Conservation (phyloP, 2,113 vertebrate species). For the Gadus macrocephalus region DNA sequence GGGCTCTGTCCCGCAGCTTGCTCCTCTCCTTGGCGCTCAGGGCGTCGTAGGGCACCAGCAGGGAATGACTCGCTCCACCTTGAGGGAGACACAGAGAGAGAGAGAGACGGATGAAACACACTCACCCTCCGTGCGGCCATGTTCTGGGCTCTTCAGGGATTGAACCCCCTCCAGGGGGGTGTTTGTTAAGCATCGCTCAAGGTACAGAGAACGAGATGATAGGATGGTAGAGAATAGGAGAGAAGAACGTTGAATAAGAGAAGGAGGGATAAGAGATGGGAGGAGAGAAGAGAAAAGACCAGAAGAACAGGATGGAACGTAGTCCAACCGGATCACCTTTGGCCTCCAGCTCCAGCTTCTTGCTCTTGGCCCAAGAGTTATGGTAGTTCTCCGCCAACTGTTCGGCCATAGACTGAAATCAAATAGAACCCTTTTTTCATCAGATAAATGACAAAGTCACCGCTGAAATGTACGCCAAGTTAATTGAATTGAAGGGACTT, state of each 20-base stretch:
- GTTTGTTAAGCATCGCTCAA: too few relatives aligned
- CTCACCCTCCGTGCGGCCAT: too few relatives aligned
- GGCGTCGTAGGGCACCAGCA: slow-evolving; percentile 85
- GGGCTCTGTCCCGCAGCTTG: slow-evolving; percentile 86
- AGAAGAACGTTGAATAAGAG: not conserved
- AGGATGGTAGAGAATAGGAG: too few relatives aligned
- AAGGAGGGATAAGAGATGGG: not conserved
- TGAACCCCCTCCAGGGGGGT: too few relatives aligned
- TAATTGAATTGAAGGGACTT: slow-evolving; percentile 54
- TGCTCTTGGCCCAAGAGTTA: slow-evolving; percentile 90
- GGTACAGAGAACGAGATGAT: too few relatives aligned
- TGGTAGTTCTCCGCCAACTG: slow-evolving; percentile 95
- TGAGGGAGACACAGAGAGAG: slow-evolving; percentile 22
- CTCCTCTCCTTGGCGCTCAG: slow-evolving; percentile 88
- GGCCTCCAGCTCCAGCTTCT: slow-evolving; percentile 84
- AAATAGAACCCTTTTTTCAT: not conserved
- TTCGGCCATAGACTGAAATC: slow-evolving; percentile 86
- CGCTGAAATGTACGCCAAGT: not conserved
- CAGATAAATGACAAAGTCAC: not conserved
- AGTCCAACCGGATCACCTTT: slow-evolving; percentile 74
- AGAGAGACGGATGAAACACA: not conserved
- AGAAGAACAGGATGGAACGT: not conserved
- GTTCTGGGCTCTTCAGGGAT: too few relatives aligned
- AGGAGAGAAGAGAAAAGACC: not conserved
- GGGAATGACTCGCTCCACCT: slow-evolving; percentile 82